Evolutionary conservation across 2,113 vertebrate genomes (phyloP), one percentile per base, ranked within the genome.

Genomic region (Dolichallabes microphthalmus): DNA sequence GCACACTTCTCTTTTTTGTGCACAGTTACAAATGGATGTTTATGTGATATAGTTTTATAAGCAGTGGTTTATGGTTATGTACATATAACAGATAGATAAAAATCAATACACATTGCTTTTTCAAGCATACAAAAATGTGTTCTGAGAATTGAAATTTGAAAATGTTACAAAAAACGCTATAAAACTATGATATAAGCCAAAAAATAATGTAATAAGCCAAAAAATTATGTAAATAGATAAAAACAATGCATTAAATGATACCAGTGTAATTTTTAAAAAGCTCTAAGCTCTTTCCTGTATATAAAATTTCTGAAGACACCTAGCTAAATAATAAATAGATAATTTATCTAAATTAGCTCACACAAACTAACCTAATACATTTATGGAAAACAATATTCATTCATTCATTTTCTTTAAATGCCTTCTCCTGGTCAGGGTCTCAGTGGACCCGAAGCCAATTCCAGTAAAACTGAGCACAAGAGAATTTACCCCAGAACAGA

Each of bases 1-100:
- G 8, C 64, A 77, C 39, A 66, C 68, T 57, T 86, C 75, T 58
- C 35, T 86, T 81, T 9, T 45, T 85, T 83, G 78, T 27, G 50
- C 58, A 58, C 75, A 55, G 14, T 27, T 27, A 39, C 66, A 82
- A 39, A 20, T 20, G 32, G 15, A 45, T 4, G 9, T 63, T 75
- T 45, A 74, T 22, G 3, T 13, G 19, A 55, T 82, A 13, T 53
- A 82, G 10, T 68, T 66, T 27, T 50, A 11, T 11, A 66, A 52
- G 45, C 30, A 80, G 58, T 50, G 50, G 13, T 3, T 50, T 32
- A 30, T 68, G 20, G 15, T 32, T 68, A 68, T n/a, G 25, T 68
- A 30, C 32, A 8, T 17, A 66, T 7, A 32, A 64, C 27, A 64
- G n/a, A 27, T 64, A 64, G 10, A 39, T 39, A 39, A 39, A 45